Conservation (phyloP, 2,797 vertebrate genomes). For the Darevskia nairensis region DNA sequence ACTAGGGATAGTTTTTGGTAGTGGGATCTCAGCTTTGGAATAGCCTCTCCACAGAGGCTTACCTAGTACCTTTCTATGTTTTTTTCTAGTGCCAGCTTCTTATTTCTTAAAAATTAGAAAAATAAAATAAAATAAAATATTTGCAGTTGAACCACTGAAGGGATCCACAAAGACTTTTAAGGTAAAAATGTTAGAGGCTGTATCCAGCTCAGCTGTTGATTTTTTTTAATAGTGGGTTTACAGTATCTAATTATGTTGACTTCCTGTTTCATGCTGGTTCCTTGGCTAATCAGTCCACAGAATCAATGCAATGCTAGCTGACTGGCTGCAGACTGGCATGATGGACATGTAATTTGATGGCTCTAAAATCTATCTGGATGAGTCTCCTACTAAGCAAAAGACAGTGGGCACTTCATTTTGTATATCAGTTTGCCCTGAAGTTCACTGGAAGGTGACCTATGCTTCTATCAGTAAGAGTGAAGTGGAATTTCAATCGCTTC, state of each 20-base stretch:
- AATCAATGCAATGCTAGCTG: conserved; percentile 1
- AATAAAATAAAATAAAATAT: no score
- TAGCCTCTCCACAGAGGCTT: no score
- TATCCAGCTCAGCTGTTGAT: neutral
- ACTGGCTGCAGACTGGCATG: neutral
- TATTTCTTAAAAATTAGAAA: no score
- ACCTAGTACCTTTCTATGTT: no score
- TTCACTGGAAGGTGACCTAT: conserved; percentile 34
- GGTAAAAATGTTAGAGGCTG: neutral
- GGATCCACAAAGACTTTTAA: neutral
- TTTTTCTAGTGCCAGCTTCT: neutral
- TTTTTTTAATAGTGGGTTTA: neutral
- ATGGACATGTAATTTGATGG: neutral
- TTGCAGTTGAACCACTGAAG: neutral
- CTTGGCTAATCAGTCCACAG: neutral
- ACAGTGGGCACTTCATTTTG: neutral
- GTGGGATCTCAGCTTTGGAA: no score
- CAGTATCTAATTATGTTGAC: neutral
- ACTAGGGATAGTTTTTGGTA: no score
- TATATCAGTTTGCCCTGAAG: neutral
- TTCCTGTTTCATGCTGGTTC: neutral
- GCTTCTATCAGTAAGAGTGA: conserved; percentile 61
- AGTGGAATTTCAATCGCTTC: conserved; percentile 78
- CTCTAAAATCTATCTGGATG: neutral
- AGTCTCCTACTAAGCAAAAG: neutral